A percentile compares a stretch with the other conserved stretches of the same genome.
phyloP scores from a whole-genome alignment of 2,888 invertebrate genomes.

The Pteria penguin region DNA sequence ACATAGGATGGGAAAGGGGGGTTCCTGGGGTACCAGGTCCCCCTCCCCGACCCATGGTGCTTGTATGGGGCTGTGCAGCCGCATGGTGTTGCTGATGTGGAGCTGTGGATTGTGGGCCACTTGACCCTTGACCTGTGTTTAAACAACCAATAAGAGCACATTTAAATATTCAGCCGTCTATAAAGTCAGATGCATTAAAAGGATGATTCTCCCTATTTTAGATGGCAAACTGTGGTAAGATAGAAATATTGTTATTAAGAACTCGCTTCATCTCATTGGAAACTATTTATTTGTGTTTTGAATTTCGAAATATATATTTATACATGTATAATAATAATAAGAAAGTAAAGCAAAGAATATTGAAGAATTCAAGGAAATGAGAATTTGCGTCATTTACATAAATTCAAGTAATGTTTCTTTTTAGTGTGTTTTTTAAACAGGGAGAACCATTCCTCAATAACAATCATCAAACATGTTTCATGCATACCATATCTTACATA shows the following conservation, averaged over 20 bases:
- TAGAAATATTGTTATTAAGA: too few relatives aligned
- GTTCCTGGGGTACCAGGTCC: slow-evolving; percentile 41
- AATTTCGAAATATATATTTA: slow-evolving; percentile 1
- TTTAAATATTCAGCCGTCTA: slow-evolving; percentile 13
- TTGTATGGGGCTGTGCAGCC: slow-evolving; percentile 34
- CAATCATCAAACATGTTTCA: too few relatives aligned
- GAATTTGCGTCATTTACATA: too few relatives aligned
- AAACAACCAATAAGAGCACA: slow-evolving; percentile 50
- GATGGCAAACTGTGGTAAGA: too few relatives aligned
- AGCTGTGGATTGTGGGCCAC: slow-evolving; percentile 55
- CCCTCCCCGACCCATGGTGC: slow-evolving; percentile 35
- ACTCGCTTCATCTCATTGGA: too few relatives aligned
- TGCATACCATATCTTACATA: too few relatives aligned
- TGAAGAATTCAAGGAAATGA: too few relatives aligned
- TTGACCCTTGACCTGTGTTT: slow-evolving; percentile 57
- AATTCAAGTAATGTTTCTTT: too few relatives aligned
- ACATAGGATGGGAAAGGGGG: slow-evolving; percentile 51
- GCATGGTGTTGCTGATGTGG: slow-evolving; percentile 54
- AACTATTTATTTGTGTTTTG: background rate
- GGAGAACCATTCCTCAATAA: too few relatives aligned
- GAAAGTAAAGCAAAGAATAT: background rate
- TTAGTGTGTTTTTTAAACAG: too few relatives aligned
- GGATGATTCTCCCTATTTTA: background rate
- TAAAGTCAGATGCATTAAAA: background rate
- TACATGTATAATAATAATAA: background rate